Conservation (phyloP, 53 echinoderm and acorn worm genomes). For the Astropecten irregularis region DNA sequence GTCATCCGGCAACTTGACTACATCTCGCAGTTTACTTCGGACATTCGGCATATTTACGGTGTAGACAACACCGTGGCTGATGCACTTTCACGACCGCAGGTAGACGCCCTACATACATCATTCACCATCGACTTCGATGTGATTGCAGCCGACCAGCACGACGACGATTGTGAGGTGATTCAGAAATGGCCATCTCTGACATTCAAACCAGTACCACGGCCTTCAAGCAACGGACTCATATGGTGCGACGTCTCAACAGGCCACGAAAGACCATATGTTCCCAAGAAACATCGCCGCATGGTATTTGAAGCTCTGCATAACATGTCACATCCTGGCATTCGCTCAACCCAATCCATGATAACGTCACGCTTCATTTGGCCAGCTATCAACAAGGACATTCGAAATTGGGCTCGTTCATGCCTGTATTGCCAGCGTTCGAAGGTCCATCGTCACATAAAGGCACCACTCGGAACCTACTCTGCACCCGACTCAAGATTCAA, state of each 20-base stretch:
- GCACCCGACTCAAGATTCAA: slow-evolving; percentile 37
- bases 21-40: too few relatives aligned
- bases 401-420: slow-evolving; percentile 37
- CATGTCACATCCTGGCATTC: slow-evolving; percentile 41
- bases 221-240: too few relatives aligned
- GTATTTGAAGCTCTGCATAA: slow-evolving; percentile 18
- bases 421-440: slow-evolving; percentile 38
- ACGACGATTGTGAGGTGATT: too few relatives aligned
- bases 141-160: too few relatives aligned
- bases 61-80: too few relatives aligned
- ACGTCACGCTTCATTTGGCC: slow-evolving; percentile 45
- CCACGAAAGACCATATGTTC: not conserved
- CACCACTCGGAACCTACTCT: slow-evolving; percentile 50
- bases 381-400: slow-evolving; percentile 30
- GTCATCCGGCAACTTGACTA: too few relatives aligned
- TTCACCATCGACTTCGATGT: too few relatives aligned
- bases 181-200: too few relatives aligned
- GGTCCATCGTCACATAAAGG: slow-evolving; percentile 11
- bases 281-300: not conserved
- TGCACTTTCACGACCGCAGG: too few relatives aligned
- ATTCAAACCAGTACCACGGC: too few relatives aligned
- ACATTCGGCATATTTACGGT: too few relatives aligned
- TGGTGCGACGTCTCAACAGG: slow-evolving; percentile 6
- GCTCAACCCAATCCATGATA: slow-evolving; percentile 24
- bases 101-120: too few relatives aligned